Percentiles rank a stretch among this genome's conserved stretches.
Conservation (phyloP, 1,140 invertebrate genomes). For the Mercenaria mercenaria region DNA sequence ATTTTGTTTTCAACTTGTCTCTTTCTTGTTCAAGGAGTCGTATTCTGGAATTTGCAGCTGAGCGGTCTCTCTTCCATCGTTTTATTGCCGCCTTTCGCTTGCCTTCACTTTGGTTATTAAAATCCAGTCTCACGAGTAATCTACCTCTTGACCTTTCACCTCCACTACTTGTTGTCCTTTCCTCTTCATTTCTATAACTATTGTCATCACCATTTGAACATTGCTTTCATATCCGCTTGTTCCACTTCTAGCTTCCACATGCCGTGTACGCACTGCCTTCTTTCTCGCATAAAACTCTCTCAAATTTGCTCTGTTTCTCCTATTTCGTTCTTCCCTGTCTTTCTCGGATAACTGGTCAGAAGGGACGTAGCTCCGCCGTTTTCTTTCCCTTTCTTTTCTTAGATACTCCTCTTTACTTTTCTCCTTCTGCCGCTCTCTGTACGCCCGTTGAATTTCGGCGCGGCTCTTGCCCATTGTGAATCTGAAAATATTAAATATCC, state of each 20-base stretch:
- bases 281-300: constrained; percentile 36
- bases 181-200: no score
- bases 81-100: constrained; percentile 40
- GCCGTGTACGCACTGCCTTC: not conserved
- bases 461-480: not conserved
- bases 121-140: constrained; percentile 19
- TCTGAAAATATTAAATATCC: not conserved
- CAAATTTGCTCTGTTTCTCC: constrained; percentile 6
- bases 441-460: constrained; percentile 35
- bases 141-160: not conserved
- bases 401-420: constrained; percentile 54
- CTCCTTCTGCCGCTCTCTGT: constrained; percentile 32
- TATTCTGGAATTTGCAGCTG: not conserved
- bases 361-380: constrained; percentile 15
- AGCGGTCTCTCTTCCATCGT: constrained; percentile 48
- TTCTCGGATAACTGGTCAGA: constrained; percentile 2
- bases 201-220: not conserved
- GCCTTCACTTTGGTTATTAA: not conserved
- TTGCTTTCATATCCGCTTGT: constrained; percentile 54
- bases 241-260: not conserved
- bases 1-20: not conserved
- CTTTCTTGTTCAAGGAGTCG: constrained; percentile 15
- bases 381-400: constrained; percentile 44
- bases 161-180: no score
- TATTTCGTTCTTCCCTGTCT: constrained; percentile 9